Percentiles rank a stretch among this genome's conserved stretches.
phyloP scores from a whole-genome alignment of 2,113 vertebrate genomes.

The Sigmodon hispidus region DNA sequence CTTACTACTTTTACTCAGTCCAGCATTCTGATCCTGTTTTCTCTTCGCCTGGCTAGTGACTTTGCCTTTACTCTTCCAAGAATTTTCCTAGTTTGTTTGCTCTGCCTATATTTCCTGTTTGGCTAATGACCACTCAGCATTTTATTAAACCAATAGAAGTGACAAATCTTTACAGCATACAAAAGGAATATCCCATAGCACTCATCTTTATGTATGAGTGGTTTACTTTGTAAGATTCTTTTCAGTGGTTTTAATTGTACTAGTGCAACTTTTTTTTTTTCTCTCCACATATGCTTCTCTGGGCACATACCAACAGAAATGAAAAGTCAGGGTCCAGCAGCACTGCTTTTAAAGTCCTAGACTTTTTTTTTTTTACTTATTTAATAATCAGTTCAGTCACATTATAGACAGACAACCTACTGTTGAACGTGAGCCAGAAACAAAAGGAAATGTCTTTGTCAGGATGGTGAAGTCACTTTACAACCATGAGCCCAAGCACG shows the following conservation, averaged over 20 bases:
- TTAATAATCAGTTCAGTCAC: constrained; percentile 70
- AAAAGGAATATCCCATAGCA: no score
- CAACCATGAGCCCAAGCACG: constrained; percentile 72
- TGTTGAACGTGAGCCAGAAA: not conserved
- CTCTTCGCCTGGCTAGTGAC: no score
- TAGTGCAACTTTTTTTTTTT: not conserved
- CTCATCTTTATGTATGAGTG: not conserved
- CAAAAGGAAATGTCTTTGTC: constrained; percentile 65
- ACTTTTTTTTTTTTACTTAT: constrained; percentile 58
- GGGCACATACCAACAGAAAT: not conserved
- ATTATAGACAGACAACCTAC: constrained; percentile 14
- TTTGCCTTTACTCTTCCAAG: no score
- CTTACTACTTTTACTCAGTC: no score
- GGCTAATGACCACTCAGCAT: no score
- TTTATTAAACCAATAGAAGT: no score
- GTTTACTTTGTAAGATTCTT: not conserved
- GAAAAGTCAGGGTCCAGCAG: not conserved
- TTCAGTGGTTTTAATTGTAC: not conserved
- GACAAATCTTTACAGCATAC: no score
- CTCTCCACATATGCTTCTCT: not conserved
- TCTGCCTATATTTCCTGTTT: no score
- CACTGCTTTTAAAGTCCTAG: not conserved
- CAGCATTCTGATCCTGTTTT: no score
- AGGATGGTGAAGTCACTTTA: constrained; percentile 59
- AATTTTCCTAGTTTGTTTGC: no score